Percentiles rank a stretch among this genome's conserved stretches.
Conservation (phyloP, 2,113 vertebrate genomes). For the Triplophysa siluroides region DNA sequence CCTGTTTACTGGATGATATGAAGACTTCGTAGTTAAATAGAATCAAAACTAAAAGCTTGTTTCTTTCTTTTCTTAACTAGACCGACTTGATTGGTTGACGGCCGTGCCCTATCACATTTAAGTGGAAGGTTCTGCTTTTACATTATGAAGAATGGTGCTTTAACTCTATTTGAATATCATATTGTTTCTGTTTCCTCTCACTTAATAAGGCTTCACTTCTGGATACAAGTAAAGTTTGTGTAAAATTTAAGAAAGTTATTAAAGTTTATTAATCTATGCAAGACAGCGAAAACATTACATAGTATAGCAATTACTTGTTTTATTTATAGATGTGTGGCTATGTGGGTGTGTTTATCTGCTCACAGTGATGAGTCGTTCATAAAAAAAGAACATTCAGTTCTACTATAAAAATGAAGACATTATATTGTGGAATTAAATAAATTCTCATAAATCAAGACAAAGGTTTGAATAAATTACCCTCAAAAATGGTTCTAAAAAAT, state of each 20-base stretch:
- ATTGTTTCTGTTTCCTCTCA: background rate
- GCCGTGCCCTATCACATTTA: background rate
- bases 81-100: conserved; percentile 7
- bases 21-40: background rate
- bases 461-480: background rate
- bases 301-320: background rate
- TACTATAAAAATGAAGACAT: background rate
- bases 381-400: background rate
- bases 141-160: background rate
- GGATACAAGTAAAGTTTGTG: background rate
- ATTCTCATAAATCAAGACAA: background rate
- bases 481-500: too few species aligned
- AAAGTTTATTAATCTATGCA: too few species aligned
- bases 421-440: background rate
- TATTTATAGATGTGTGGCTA: conserved; percentile 2
- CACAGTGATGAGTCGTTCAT: background rate
- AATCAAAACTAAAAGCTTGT: background rate
- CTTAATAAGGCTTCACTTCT: background rate
- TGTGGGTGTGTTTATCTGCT: background rate
- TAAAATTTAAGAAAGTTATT: background rate
- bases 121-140: background rate
- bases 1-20: background rate
- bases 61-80: background rate
- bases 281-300: background rate
- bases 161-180: background rate